Evolutionary conservation across 2,888 invertebrate genomes (phyloP).

Genomic region (Parnassius orleans): DNA sequence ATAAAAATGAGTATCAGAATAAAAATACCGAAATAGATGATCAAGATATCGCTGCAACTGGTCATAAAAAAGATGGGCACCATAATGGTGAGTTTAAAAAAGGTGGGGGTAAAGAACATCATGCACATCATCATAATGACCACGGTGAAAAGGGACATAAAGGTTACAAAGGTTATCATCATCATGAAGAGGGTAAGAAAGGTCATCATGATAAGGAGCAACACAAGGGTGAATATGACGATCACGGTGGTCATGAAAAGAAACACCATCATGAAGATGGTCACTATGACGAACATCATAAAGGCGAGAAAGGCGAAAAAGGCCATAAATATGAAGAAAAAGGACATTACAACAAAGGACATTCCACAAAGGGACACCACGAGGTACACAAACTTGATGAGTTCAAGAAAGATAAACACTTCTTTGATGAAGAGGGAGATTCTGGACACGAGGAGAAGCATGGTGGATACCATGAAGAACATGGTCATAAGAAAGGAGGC

Average conservation of each 20-base stretch:
- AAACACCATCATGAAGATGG: conserved; percentile 84
- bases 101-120: conserved; percentile 85
- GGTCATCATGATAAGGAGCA: conserved; percentile 88
- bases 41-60: conserved; percentile 64
- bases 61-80: conserved; percentile 72
- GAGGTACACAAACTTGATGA: conserved; percentile 92
- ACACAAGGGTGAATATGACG: conserved; percentile 83
- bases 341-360: conserved; percentile 91
- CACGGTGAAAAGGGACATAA: conserved; percentile 87
- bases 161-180: conserved; percentile 85
- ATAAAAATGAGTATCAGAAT: conserved; percentile 38
- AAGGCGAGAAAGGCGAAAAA: conserved; percentile 85
- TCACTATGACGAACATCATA: conserved; percentile 83
- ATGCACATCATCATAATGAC: conserved; percentile 82
- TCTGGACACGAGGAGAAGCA: conserved; percentile 91
- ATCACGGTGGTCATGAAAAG: conserved; percentile 83
- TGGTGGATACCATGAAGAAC: conserved; percentile 89
- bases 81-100: conserved; percentile 78
- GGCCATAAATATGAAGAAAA: conserved; percentile 84
- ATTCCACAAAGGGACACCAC: conserved; percentile 92
- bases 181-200: conserved; percentile 85
- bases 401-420: conserved; percentile 92
- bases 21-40: conserved; percentile 45
- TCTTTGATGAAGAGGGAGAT: conserved; percentile 92
- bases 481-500: conserved; percentile 90